A percentile compares a stretch with the other conserved stretches of the same genome.
Evolutionary conservation across 2,888 invertebrate genomes (phyloP).

Genomic region (Linnaemya vulpina): DNA sequence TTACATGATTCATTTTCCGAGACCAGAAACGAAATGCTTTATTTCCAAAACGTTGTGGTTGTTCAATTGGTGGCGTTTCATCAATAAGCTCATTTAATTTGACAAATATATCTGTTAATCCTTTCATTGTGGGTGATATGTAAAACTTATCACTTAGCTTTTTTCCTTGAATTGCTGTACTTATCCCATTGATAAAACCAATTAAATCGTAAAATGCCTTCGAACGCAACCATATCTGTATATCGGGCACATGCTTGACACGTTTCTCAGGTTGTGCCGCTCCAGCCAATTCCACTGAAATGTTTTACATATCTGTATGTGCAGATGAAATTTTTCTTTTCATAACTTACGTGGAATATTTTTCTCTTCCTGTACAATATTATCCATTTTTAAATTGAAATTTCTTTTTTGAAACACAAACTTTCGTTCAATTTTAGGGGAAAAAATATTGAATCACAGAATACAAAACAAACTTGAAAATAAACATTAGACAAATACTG

Average conservation of each 20-base stretch:
- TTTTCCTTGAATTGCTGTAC: conserved; percentile 92
- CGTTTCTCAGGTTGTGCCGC: conserved; percentile 73
- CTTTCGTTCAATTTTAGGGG: no score
- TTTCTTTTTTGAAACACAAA: no score
- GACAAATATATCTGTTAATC: conserved; percentile 87
- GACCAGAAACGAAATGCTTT: conserved; percentile 94
- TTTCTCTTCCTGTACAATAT: conserved; percentile 51
- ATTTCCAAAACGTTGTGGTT: conserved; percentile 98
- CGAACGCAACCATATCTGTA: conserved; percentile 91
- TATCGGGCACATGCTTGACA: conserved; percentile 84
- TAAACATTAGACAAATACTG: no score
- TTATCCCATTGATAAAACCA: conserved; percentile 93
- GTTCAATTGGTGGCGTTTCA: conserved; percentile 90
- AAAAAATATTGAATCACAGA: no score
- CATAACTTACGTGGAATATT: conserved; percentile 57
- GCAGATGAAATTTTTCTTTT: no score
- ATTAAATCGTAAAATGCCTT: conserved; percentile 93
- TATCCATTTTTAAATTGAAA: no score
- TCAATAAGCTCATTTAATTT: conserved; percentile 89
- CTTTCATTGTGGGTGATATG: conserved; percentile 86
- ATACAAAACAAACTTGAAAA: no score
- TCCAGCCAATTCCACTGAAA: conserved; percentile 59
- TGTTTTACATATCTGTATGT: not conserved
- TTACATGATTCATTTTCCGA: conserved; percentile 86
- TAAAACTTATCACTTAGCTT: conserved; percentile 86